phyloP scores from a whole-genome alignment of 1,140 invertebrate species.

The Drosophila equinoxialis region DNA sequence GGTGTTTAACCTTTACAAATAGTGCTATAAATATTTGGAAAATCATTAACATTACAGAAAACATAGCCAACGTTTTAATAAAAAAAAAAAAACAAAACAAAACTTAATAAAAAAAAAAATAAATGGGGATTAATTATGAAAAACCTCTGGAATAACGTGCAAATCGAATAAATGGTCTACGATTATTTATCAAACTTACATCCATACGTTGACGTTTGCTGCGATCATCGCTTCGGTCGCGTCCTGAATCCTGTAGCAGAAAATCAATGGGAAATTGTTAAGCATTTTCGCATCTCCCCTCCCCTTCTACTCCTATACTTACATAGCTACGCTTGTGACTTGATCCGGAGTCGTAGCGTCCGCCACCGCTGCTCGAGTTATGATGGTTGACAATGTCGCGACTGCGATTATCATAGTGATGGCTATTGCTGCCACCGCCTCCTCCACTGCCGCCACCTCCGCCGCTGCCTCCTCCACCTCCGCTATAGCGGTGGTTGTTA shows the following conservation, averaged over 20 bases:
- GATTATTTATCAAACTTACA: conserved; percentile 63
- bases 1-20: conserved; percentile 74
- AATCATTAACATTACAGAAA: conserved; percentile 74
- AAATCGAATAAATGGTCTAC: conserved; percentile 26
- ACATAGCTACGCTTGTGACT: conserved; percentile 75
- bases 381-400: conserved; percentile 69
- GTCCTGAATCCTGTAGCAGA: conserved; percentile 62
- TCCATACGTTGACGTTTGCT: conserved; percentile 74
- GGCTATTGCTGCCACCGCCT: conserved; percentile 44
- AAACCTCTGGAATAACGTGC: conserved; percentile 37
- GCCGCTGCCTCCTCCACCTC: conserved; percentile 37
- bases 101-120: conserved; percentile 25
- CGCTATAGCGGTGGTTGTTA: conserved; percentile 56
- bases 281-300: conserved; percentile 1
- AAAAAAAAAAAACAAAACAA: not conserved
- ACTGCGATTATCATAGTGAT: conserved; percentile 69
- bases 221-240: conserved; percentile 72
- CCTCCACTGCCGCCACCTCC: conserved; percentile 25
- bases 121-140: conserved; percentile 23
- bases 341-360: conserved; percentile 69
- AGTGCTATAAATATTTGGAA: conserved; percentile 79
- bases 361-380: conserved; percentile 60
- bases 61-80: conserved; percentile 23
- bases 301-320: conserved; percentile 25
- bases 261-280: conserved; percentile 26